Percentiles rank a stretch among this genome's conserved stretches.
Conservation (phyloP, 2,113 vertebrate genomes). For the Amia ocellicauda region DNA sequence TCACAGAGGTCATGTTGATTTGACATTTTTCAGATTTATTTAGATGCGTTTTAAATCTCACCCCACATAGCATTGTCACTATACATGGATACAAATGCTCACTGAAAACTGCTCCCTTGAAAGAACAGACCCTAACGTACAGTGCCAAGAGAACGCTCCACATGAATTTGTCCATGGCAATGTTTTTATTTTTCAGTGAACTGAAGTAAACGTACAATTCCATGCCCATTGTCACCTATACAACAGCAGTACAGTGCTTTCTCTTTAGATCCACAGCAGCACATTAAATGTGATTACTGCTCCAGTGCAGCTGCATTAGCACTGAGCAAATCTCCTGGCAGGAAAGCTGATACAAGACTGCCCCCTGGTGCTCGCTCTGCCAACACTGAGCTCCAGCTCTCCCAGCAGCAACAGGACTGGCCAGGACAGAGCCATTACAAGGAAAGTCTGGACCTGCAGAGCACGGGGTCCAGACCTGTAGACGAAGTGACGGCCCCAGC, state of each 20-base stretch:
- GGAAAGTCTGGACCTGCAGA: neutral
- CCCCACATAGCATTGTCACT: too few relatives aligned
- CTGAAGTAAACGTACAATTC: neutral
- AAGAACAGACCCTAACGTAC: constrained; percentile 9
- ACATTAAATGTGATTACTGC: constrained; percentile 79
- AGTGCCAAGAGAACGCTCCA: constrained; percentile 48
- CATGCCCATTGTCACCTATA: neutral
- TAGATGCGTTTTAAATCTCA: too few relatives aligned
- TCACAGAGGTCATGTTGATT: too few relatives aligned
- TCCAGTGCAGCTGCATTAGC: constrained; percentile 53
- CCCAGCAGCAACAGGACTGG: neutral
- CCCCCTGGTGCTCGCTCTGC: constrained; percentile 71
- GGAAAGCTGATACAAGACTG: constrained; percentile 81
- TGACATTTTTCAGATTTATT: too few relatives aligned
- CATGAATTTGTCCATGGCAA: constrained; percentile 55
- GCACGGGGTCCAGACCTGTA: neutral
- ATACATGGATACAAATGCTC: too few relatives aligned
- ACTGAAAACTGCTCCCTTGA: too few relatives aligned
- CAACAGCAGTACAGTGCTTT: constrained; percentile 1
- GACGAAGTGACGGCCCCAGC: constrained; percentile 30
- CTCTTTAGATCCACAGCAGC: constrained; percentile 54
- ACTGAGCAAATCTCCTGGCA: neutral
- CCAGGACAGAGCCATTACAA: neutral
- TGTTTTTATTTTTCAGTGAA: constrained; percentile 33
- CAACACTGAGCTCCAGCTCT: constrained; percentile 18